A percentile compares a stretch with the other conserved stretches of the same genome.
phyloP scores from a whole-genome alignment of 2,797 vertebrate species.

The Danio albolineatus region DNA sequence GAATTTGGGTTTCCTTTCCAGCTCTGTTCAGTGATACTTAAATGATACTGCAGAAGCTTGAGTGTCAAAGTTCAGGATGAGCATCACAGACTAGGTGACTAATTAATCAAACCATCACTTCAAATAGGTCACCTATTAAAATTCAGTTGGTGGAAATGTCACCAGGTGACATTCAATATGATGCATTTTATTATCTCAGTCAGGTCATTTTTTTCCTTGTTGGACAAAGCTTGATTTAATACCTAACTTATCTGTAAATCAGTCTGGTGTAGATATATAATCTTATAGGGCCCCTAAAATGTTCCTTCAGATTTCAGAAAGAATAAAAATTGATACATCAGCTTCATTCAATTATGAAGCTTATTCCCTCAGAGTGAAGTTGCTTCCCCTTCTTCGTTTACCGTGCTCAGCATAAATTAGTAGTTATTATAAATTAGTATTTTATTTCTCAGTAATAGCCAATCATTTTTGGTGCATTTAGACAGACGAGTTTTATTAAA shows the following conservation, averaged over 20 bases:
- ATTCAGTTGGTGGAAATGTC: not conserved
- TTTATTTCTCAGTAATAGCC: too few species aligned
- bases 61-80: constrained; percentile 41
- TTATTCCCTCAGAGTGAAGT: too few species aligned
- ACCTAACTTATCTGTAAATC: not conserved
- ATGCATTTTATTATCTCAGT: not conserved
- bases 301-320: not conserved
- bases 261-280: not conserved
- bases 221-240: not conserved
- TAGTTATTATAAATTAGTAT: too few species aligned
- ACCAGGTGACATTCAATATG: not conserved
- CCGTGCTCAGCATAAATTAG: too few species aligned
- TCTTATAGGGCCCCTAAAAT: not conserved
- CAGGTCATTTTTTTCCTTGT: not conserved
- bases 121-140: constrained; percentile 38
- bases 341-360: not conserved
- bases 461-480: too few species aligned
- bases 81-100: constrained; percentile 4
- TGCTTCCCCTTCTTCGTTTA: too few species aligned
- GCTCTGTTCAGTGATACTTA: not conserved
- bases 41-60: not conserved
- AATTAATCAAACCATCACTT: not conserved
- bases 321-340: not conserved
- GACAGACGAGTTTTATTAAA: too few species aligned
- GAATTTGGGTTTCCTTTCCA: not conserved